Percentiles rank a stretch among this genome's conserved stretches.
Evolutionary conservation across 2,888 invertebrate genomes (phyloP).

Genomic region (Mayetiola destructor): DNA sequence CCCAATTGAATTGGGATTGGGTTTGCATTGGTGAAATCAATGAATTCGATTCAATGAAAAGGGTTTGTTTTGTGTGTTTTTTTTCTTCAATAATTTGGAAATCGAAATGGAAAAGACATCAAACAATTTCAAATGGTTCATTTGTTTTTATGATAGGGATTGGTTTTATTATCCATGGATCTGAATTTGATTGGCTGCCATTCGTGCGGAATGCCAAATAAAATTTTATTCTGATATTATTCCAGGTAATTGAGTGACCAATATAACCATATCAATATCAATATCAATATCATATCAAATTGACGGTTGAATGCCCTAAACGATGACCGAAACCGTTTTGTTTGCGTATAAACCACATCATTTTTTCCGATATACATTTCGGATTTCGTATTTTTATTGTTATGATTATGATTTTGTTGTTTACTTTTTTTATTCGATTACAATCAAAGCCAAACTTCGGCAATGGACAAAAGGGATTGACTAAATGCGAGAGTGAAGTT

Average conservation of each 20-base stretch:
- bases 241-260: constrained; percentile 7
- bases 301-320: too few species aligned
- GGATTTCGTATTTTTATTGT: constrained; percentile 3
- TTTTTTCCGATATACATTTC: neutral
- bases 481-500: too few species aligned
- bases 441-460: neutral
- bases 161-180: neutral
- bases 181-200: neutral
- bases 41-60: neutral
- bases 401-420: neutral
- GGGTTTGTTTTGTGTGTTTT: neutral
- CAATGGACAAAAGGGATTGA: too few species aligned
- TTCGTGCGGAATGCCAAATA: neutral
- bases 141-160: neutral
- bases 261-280: neutral
- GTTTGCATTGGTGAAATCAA: neutral
- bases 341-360: neutral
- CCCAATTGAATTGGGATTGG: neutral
- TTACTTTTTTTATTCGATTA: neutral
- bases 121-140: neutral
- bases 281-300: neutral
- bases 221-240: constrained; percentile 5
- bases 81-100: neutral
- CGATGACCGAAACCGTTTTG: neutral
- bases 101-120: neutral